A percentile compares a stretch with the other conserved stretches of the same genome.
phyloP scores from a whole-genome alignment of 2,888 invertebrate species.

The Nezara viridula region DNA sequence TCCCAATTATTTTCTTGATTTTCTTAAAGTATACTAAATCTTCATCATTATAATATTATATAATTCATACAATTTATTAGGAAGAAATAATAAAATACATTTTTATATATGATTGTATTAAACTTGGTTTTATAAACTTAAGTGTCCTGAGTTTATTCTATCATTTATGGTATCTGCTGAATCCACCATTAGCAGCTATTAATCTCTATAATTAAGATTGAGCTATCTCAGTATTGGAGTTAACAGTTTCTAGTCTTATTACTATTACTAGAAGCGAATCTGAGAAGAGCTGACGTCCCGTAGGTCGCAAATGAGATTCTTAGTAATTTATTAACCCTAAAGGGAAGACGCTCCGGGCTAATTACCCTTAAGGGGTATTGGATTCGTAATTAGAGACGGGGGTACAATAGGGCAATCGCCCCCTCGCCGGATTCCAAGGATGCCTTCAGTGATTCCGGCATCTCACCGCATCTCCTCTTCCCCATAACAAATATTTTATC shows the following conservation, averaged over 20 bases:
- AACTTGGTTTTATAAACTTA: too few relatives aligned
- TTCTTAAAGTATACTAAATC: too few relatives aligned
- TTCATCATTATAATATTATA: too few relatives aligned
- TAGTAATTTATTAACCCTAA: constrained; percentile 54
- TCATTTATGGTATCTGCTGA: too few relatives aligned
- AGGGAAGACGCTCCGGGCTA: constrained; percentile 39
- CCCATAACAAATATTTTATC: constrained; percentile 59
- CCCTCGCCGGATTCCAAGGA: constrained; percentile 39
- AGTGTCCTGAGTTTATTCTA: too few relatives aligned
- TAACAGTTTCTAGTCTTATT: not conserved
- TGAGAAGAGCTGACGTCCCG: constrained; percentile 13
- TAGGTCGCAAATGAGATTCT: constrained; percentile 34
- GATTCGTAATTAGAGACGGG: constrained; percentile 53
- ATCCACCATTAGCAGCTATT: not conserved
- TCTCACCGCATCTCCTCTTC: constrained; percentile 42
- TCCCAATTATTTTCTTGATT: too few relatives aligned
- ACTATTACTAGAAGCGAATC: not conserved
- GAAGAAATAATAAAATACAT: too few relatives aligned
- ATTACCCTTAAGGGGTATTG: constrained; percentile 53
- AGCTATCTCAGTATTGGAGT: not conserved
- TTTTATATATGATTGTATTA: too few relatives aligned
- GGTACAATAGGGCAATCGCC: constrained; percentile 43
- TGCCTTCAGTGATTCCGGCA: constrained; percentile 40
- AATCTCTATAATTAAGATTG: not conserved
- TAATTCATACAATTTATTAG: too few relatives aligned